Evolutionary conservation across 2,797 vertebrate species (phyloP).

Genomic region (Heterohyrax brucei): DNA sequence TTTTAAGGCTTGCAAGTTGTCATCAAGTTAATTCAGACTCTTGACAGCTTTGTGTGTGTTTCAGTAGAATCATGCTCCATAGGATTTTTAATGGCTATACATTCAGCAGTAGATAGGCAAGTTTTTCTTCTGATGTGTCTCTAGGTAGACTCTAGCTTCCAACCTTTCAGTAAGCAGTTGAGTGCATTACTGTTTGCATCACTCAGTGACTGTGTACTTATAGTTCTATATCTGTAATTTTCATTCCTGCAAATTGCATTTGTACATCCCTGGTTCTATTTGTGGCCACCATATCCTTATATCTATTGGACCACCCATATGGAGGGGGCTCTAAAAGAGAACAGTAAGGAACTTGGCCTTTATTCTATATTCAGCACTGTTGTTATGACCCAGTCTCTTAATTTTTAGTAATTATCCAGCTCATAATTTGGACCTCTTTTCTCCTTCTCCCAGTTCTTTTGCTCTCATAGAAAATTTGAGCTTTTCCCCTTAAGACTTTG

Average conservation of each 20-base stretch:
- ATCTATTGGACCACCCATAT: not conserved
- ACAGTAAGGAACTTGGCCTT: not conserved
- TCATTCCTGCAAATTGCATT: too few relatives aligned
- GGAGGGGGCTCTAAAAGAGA: not conserved
- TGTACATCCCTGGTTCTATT: not conserved
- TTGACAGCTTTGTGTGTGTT: too few relatives aligned
- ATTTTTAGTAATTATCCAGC: constrained; percentile 24
- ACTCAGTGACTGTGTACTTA: not conserved
- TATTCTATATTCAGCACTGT: not conserved
- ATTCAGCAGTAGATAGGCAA: too few relatives aligned
- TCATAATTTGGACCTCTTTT: not conserved
- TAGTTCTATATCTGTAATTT: not conserved
- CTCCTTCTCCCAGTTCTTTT: not conserved
- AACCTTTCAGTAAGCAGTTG: too few relatives aligned
- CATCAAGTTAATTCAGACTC: too few relatives aligned
- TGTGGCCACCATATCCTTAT: not conserved
- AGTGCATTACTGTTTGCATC: too few relatives aligned
- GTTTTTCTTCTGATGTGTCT: too few relatives aligned
- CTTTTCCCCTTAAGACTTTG: not conserved
- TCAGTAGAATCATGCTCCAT: too few relatives aligned
- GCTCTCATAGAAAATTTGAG: not conserved
- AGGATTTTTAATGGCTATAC: too few relatives aligned
- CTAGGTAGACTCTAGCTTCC: too few relatives aligned
- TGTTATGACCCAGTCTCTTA: not conserved
- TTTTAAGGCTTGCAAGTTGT: too few relatives aligned